These are phyloP conservation scores for Cydia splendana DNA, from an alignment of 1,140 invertebrate species.

Conservation along the genomic window DNA sequence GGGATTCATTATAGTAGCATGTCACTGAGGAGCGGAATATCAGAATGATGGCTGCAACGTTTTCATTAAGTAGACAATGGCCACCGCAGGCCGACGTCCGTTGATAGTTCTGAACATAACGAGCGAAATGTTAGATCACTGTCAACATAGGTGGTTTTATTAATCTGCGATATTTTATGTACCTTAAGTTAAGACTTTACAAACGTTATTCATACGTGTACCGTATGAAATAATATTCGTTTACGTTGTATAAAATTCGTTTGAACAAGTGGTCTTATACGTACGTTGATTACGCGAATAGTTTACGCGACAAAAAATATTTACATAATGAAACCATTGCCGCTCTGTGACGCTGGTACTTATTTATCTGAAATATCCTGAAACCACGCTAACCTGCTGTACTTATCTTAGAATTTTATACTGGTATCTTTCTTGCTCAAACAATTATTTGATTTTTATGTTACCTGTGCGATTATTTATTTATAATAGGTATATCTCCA, in stretches of 20 bases:
- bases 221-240: neutral
- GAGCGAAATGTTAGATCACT: neutral
- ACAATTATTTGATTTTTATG: no score
- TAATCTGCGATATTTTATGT: no score
- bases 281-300: neutral
- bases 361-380: no score
- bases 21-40: neutral
- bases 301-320: no score
- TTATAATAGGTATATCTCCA: no score
- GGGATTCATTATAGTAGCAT: neutral
- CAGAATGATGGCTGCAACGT: constrained; percentile 7
- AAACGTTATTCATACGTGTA: no score
- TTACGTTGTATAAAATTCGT: neutral
- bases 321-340: neutral
- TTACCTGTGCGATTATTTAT: no score
- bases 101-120: neutral
- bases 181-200: no score
- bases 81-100: neutral
- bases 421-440: no score
- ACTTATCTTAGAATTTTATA: no score
- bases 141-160: neutral
- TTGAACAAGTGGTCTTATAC: neutral
- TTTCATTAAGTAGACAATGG: constrained; percentile 15
- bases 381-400: no score
- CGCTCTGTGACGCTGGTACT: no score